Base-by-base conservation (phyloP, 1,140 invertebrate genomes). In the Heliconius congener region DNA sequence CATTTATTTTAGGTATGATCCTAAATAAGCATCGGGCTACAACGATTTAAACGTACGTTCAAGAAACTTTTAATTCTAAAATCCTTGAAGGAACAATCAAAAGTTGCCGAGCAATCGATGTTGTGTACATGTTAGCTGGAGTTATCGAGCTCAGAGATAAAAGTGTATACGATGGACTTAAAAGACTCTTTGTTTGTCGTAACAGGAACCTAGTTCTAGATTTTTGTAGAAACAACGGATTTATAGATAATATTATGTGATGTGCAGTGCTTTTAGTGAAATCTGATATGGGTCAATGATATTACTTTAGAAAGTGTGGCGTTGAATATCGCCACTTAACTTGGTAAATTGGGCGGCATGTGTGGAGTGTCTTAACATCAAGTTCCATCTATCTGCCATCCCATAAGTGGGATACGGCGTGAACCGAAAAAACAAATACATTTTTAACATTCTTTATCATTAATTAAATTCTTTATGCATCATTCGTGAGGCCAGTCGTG, bases 11-110 rank as follows among this genome's bases (percentile, higher is more conserved):
- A 66, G 60, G 60, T 30, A 13, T 3, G 23, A 9, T 66, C 60
- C 60, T 66, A 66, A 66, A 66, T 66, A 66, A 66, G 60, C 60
- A 66, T 16, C n/a, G 55, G n/a, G n/a, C n/a, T 57, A 57, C 55
- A 19, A 57, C 27, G 23, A 66, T 27, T 27, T 8, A 57, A 23
- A 23, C 9, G n/a, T 66, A 66, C 60, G 30, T 30, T 66, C 27
- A 66, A 66, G 60, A 30, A 66, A 66, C 27, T 66, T 66, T 66
- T 30, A 66, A 66, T 66, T 66, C 60, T 16, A 66, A 66, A 66
- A 66, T 66, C 60, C 60, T 66, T 30, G 23, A 60, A 11, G 9
- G 57, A 66, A 66, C 60, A 66, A 66, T 66, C 60, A 66, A 66
- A 66, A 66, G 60, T 66, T 66, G 60, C 9, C 3, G 9, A 66